phyloP scores from a whole-genome alignment of 2,113 vertebrate species.

The Canis aureus region DNA sequence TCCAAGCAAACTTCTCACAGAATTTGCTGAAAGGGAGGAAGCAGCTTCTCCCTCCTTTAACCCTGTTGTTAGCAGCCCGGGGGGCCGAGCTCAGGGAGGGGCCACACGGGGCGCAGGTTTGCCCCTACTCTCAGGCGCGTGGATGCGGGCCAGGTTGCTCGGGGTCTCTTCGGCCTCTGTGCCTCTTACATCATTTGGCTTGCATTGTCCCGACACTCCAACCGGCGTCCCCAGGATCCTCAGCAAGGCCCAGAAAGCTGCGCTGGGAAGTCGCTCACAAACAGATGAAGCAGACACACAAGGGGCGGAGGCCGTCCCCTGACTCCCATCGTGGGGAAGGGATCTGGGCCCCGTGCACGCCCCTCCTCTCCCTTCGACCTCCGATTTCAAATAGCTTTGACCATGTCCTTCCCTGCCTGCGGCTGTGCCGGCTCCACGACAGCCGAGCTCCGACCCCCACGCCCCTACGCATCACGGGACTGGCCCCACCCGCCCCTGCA shows the following conservation, averaged over 20 bases:
- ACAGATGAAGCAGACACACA: fast-evolving
- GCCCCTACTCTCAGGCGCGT: fast-evolving
- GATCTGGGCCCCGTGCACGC: no score
- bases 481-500: not conserved
- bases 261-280: not conserved
- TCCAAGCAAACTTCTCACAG: not conserved
- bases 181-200: not conserved
- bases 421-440: not conserved
- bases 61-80: not conserved
- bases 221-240: not conserved
- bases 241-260: fast-evolving
- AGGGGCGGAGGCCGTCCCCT: not conserved
- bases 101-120: fast-evolving
- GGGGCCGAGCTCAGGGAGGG: no score
- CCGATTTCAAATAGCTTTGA: no score
- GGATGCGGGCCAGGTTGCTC: no score
- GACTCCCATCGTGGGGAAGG: not conserved
- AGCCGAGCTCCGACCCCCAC: not conserved
- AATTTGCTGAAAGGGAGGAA: not conserved
- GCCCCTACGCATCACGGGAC: no score
- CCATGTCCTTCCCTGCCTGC: not conserved
- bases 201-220: not conserved
- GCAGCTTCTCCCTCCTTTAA: no score
- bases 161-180: not conserved
- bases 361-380: no score